These are phyloP conservation scores for Rhizoglyphus robini DNA, from an alignment of 1,140 invertebrate genomes.

Conservation along the genomic window DNA sequence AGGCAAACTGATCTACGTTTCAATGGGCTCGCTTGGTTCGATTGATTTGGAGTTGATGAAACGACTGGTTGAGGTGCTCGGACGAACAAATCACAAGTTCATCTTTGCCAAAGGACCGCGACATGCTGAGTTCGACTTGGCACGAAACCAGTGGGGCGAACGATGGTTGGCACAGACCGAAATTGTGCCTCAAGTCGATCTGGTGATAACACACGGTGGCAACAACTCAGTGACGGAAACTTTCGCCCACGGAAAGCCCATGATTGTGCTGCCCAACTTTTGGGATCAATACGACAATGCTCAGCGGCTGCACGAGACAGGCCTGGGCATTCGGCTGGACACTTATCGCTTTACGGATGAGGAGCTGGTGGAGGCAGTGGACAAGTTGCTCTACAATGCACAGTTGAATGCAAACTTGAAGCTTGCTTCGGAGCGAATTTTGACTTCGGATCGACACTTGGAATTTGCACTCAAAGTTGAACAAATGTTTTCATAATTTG, in stretches of 20 bases:
- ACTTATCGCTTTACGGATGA: constrained; percentile 15
- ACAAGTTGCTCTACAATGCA: constrained; percentile 4
- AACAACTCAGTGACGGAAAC: constrained; percentile 21
- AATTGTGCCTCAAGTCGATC: constrained; percentile 7
- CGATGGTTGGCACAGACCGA: constrained; percentile 3
- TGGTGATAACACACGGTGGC: constrained; percentile 18
- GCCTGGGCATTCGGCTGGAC: constrained; percentile 11
- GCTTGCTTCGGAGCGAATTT: neutral
- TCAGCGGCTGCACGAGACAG: constrained; percentile 5
- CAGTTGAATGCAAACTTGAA: neutral
- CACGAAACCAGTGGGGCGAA: constrained; percentile 18
- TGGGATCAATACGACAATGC: constrained; percentile 24
- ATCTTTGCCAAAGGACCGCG: constrained; percentile 12
- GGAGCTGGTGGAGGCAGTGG: constrained; percentile 12
- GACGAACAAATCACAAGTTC: constrained; percentile 1
- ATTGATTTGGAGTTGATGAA: constrained; percentile 22
- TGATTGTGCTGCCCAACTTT: constrained; percentile 20
- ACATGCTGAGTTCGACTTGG: constrained; percentile 19
- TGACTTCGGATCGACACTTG: neutral
- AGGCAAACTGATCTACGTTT: constrained; percentile 17
- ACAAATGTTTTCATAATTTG: neutral
- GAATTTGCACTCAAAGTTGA: neutral
- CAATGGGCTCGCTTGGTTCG: constrained; percentile 23
- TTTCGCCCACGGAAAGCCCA: constrained; percentile 3
- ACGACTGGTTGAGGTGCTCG: neutral